Conservation (phyloP, 2,113 vertebrate genomes). For the Gobiocypris rarus region DNA sequence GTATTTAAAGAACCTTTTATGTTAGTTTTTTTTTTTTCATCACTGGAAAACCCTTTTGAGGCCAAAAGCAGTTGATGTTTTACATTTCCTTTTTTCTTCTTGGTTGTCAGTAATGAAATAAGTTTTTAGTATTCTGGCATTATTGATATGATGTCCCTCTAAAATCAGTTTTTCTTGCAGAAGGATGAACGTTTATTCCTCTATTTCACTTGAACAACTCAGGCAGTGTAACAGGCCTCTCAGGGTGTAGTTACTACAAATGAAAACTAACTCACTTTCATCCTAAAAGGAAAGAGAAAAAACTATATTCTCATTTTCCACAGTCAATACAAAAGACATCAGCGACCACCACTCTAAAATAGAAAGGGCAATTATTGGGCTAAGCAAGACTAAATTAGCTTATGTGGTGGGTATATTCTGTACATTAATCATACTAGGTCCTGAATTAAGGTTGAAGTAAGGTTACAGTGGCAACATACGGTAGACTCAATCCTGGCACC, state of each 20-base stretch:
- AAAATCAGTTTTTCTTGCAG: slow-evolving; percentile 14
- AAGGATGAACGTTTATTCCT: not conserved
- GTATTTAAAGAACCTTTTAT: not conserved
- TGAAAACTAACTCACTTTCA: not conserved
- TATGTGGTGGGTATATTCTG: not conserved
- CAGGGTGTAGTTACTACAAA: slow-evolving; percentile 27
- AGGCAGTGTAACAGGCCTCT: slow-evolving; percentile 27
- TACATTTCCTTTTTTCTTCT: not conserved
- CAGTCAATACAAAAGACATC: not conserved
- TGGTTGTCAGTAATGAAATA: not conserved
- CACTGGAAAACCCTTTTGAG: not conserved
- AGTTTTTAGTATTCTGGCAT: not conserved
- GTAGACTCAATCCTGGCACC: not conserved
- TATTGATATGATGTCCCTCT: not conserved
- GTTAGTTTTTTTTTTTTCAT: not conserved
- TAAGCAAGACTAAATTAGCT: not conserved
- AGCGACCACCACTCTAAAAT: not conserved
- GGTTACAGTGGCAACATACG: not conserved
- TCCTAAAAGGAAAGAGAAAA: not conserved
- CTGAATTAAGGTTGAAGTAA: not conserved
- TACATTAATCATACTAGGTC: not conserved
- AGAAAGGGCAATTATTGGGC: not conserved
- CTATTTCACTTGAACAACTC: slow-evolving; percentile 14
- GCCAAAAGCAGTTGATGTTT: slow-evolving; percentile 10
- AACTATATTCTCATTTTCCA: not conserved